phyloP scores from a whole-genome alignment of 2,888 invertebrate genomes.

The Agapostemon virescens region DNA sequence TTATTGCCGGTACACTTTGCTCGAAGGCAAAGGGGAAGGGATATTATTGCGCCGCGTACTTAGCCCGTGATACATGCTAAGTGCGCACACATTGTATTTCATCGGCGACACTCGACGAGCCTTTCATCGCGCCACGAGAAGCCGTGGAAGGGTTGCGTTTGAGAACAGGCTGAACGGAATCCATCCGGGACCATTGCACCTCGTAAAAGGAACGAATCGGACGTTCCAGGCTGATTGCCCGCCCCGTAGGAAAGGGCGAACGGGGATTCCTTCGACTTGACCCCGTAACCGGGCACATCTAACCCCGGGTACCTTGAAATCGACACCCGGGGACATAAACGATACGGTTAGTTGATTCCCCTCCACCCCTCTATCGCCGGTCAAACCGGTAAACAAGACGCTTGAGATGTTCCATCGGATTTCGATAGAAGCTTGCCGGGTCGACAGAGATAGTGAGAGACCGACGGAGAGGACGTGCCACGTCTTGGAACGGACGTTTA shows the following conservation, averaged over 20 bases:
- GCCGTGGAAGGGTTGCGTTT: neutral
- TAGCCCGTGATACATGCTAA: constrained; percentile 34
- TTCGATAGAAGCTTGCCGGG: neutral
- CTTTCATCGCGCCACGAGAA: neutral
- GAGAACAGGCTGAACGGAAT: neutral
- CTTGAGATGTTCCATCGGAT: constrained; percentile 1
- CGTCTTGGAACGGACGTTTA: constrained; percentile 12
- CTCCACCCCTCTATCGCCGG: neutral
- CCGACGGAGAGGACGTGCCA: too few species aligned
- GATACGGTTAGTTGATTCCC: constrained; percentile 30
- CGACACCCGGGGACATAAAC: constrained; percentile 21
- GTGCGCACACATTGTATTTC: constrained; percentile 40
- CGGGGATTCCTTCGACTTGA: neutral
- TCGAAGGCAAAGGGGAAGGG: neutral
- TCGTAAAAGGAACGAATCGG: constrained; percentile 11
- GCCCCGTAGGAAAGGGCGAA: neutral
- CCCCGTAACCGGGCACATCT: neutral
- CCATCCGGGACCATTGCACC: neutral
- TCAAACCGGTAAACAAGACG: constrained; percentile 20
- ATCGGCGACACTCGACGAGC: constrained; percentile 30
- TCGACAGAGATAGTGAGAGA: neutral
- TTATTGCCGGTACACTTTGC: constrained; percentile 38
- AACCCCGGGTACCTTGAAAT: constrained; percentile 15
- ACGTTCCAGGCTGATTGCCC: constrained; percentile 12
- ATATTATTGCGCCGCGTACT: constrained; percentile 30